A percentile compares a stretch with the other conserved stretches of the same genome.
Conservation (phyloP, 2,888 invertebrate species). For the Euproctis similis region DNA sequence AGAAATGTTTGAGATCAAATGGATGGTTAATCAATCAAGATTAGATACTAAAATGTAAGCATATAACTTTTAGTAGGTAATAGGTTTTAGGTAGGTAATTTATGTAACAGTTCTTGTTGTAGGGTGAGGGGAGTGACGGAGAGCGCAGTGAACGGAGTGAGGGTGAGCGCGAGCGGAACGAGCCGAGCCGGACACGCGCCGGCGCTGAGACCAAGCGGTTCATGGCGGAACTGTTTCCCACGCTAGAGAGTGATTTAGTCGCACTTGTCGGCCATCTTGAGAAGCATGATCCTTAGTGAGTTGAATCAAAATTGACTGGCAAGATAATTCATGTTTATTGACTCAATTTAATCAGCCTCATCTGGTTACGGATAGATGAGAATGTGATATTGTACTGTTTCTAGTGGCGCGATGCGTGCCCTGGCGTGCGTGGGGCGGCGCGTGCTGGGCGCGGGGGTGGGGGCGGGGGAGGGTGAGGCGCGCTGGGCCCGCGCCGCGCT, state of each 20-base stretch:
- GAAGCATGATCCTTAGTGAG: slow-evolving; percentile 92
- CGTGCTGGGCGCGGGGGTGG: slow-evolving; percentile 89
- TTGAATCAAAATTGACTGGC: no score
- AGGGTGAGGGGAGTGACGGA: slow-evolving; percentile 29
- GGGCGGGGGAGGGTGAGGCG: slow-evolving; percentile 12
- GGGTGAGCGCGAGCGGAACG: slow-evolving; percentile 20
- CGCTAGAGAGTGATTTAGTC: slow-evolving; percentile 89
- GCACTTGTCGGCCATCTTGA: slow-evolving; percentile 91
- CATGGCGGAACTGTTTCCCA: slow-evolving; percentile 92
- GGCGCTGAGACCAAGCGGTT: slow-evolving; percentile 83
- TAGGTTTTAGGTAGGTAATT: no score
- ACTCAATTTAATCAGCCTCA: no score
- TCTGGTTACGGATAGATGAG: no score
- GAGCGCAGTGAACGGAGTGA: slow-evolving; percentile 27
- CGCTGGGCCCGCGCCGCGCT: slow-evolving; percentile 77
- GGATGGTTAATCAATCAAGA: no score
- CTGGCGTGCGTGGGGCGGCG: slow-evolving; percentile 94
- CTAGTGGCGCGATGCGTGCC: slow-evolving; percentile 95
- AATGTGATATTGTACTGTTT: no score
- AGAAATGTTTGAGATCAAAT: no score
- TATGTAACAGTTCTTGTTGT: background rate
- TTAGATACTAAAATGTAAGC: no score
- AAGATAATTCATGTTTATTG: no score
- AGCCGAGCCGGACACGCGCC: slow-evolving; percentile 22
- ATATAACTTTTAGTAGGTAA: no score